phyloP scores from a whole-genome alignment of 1,140 invertebrate genomes.

The Plutomurus gul region DNA sequence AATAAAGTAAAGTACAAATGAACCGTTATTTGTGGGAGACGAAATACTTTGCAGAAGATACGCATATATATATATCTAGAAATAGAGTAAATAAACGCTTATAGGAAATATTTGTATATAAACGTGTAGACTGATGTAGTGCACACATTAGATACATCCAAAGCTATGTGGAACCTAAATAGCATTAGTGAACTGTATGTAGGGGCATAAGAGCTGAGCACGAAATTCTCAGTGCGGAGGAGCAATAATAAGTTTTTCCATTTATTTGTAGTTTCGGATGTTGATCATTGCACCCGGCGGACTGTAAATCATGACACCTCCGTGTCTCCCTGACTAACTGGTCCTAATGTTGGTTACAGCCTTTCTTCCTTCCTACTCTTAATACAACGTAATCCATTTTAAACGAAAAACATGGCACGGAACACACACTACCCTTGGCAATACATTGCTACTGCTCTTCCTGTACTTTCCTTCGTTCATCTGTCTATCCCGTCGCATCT shows the following conservation, averaged over 20 bases:
- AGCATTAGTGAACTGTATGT: too few relatives aligned
- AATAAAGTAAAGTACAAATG: slow-evolving; percentile 19
- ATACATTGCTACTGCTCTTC: neutral
- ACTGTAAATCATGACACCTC: slow-evolving; percentile 53
- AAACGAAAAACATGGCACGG: neutral
- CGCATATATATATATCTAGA: too few relatives aligned
- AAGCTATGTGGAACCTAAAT: too few relatives aligned
- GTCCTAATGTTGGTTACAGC: slow-evolving; percentile 9
- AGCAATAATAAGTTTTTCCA: slow-evolving; percentile 49
- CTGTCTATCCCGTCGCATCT: neutral
- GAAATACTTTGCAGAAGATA: too few relatives aligned
- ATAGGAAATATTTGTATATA: too few relatives aligned
- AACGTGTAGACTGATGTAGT: too few relatives aligned
- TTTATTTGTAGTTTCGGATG: slow-evolving; percentile 41
- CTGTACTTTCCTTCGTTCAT: neutral
- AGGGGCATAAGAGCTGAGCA: neutral
- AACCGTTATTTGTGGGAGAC: slow-evolving; percentile 26
- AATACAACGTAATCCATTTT: neutral
- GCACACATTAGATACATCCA: too few relatives aligned
- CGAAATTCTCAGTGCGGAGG: slow-evolving; percentile 14
- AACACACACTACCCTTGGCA: neutral
- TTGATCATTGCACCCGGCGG: slow-evolving; percentile 54
- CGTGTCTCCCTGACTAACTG: slow-evolving; percentile 26
- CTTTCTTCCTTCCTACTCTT: slow-evolving; percentile 12
- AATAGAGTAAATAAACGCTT: neutral